Evolutionary conservation across 2,888 invertebrate genomes (phyloP), one percentile per base, ranked within the genome.

Genomic region (Blastobasis adustella): DNA sequence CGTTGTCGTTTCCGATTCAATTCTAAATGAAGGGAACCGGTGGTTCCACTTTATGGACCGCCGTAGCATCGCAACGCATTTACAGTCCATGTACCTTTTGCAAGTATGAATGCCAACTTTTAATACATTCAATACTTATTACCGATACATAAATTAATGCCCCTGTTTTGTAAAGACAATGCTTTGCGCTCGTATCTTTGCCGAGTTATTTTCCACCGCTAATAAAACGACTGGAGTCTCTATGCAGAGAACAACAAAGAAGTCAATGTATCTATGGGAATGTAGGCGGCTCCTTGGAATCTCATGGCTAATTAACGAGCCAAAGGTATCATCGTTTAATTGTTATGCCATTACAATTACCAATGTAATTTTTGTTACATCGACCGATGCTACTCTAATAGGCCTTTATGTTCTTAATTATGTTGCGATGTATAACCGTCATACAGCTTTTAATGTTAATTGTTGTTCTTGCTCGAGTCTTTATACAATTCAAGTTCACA

Each of bases 261-360:
- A 23, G 23, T 23, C 23, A 23, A 23, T 23, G 23, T 23, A 23
- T 23, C 23, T 23, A 23, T 23, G 23, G 23, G 23, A 23, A 23
- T 23, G 23, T 23, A 23, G 23, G 23, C 23, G 23, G 23, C 23
- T 23, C 23, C 23, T 23, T 23, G 23, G 23, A 23, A 23, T 58
- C 57, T 57, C 46, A 57, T 55, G 47, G 60, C 54, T 59, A 71
- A 71, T 73, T 68, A 75, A 67, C 62, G 60, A 60, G 57, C 62
- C 62, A 54, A 58, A 59, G 61, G 58, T 61, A 62, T 63, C 57
- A 66, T 63, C 61, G 60, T 61, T 62, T 62, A 69, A 65, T 66
- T 60, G 58, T 63, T 54, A 45, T 37, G 61, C 63, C 67, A 68
- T 68, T 66, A 66, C 64, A 69, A 62, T 63, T 51, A 60, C 54